Conservation (phyloP, 2,113 vertebrate genomes). For the Grus americana region DNA sequence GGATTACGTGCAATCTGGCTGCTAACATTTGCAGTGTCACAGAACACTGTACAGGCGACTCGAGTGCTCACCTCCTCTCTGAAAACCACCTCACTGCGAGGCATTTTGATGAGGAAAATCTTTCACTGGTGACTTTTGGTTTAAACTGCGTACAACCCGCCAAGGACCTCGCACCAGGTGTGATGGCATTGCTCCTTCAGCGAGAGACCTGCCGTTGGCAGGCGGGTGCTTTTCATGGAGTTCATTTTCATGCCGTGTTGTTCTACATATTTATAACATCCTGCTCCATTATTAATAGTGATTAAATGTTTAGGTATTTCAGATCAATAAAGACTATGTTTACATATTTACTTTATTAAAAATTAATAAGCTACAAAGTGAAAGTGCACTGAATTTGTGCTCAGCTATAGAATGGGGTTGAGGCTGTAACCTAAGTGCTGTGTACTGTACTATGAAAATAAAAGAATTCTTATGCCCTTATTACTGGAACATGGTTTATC, state of each 20-base stretch:
- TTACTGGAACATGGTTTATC: slow-evolving; percentile 39
- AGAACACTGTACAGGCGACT: background rate
- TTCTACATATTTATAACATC: slow-evolving; percentile 72
- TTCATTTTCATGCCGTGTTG: slow-evolving; percentile 53
- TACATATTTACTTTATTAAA: slow-evolving; percentile 74
- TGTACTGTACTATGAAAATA: background rate
- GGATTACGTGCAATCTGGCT: slow-evolving; percentile 44
- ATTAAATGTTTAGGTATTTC: slow-evolving; percentile 75
- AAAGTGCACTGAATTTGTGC: slow-evolving; percentile 12
- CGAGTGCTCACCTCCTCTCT: background rate
- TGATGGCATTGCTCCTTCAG: slow-evolving; percentile 2
- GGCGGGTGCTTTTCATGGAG: background rate
- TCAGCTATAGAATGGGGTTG: background rate
- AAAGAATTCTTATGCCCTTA: slow-evolving; percentile 1
- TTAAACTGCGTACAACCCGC: background rate
- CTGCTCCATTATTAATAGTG: slow-evolving; percentile 75
- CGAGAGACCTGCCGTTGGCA: background rate
- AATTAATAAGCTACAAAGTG: slow-evolving; percentile 59
- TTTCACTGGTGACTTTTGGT: background rate
- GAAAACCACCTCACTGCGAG: background rate
- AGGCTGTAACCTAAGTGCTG: slow-evolving; percentile 7
- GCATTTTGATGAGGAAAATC: background rate
- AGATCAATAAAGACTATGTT: slow-evolving; percentile 75
- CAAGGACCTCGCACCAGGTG: background rate
- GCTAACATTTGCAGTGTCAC: slow-evolving; percentile 43